Evolutionary conservation across 2,113 vertebrate genomes (phyloP), one percentile per base, ranked within the genome.

Genomic region (Parotia lawesii): DNA sequence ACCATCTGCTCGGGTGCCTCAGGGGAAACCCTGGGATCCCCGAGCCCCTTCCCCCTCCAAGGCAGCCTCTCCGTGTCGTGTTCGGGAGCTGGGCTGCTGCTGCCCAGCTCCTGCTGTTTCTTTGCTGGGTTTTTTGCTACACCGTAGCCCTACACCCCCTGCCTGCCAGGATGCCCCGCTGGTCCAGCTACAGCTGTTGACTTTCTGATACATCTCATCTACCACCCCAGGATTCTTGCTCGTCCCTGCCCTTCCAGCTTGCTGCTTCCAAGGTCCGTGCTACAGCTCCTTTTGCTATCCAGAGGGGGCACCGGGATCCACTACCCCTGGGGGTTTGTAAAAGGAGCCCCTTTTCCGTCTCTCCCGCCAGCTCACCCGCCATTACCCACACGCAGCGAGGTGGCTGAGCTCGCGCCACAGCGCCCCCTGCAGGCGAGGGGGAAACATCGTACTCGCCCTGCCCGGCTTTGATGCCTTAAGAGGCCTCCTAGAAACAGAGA

Each of bases 371-470:
- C 56, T 15, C 5, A 1, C 4, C 38, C 6, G 3, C 64, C 64
- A 47, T 17, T 45, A 14, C 5, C 37, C 42, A 15, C 1, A 0
- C 5, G 31, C 19, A 16, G 31, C 9, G 42, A 24, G 6, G 9
- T 2, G 3, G 3, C 21, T 0, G 3, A 12, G 2, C 42, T 9
- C 31, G 1, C 3, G 5, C 17, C 44, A 67, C 65, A 67, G 44
- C 64, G 23, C 64, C 64, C 33, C 64, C 44, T 47, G 23, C 65
- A 35, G 65, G 4, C 4, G 6, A 2, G 33, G 33, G 11, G 33
- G 44, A 47, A 13, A 18, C 44, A n/a, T 14, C 1, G 11, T 42
- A 25, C 16, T 44, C 2, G 10, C 56, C 56, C 56, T 58, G n/a
- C 23, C 56, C 10, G 2, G n/a, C 38, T 11, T 11, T 38, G 38